Evolutionary conservation across 2,888 invertebrate genomes (phyloP).

Genomic region (Maniola hyperantus): DNA sequence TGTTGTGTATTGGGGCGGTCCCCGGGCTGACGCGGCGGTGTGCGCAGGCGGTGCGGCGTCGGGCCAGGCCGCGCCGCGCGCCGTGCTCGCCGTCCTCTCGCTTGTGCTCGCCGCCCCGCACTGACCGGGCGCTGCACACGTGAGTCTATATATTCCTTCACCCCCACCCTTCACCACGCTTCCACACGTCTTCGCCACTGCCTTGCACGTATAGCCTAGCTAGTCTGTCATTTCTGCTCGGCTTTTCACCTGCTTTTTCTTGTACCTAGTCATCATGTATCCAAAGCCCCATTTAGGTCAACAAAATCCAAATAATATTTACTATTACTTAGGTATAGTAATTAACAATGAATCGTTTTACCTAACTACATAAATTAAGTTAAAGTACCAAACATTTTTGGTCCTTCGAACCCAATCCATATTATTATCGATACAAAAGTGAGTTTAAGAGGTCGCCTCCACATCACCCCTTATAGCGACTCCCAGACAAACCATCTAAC

Average conservation of each 20-base stretch:
- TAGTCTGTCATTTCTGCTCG: slow-evolving; percentile 20
- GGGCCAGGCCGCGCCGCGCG: slow-evolving; percentile 64
- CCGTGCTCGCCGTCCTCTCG: slow-evolving; percentile 67
- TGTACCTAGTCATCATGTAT: slow-evolving; percentile 9
- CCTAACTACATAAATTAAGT: too few relatives aligned
- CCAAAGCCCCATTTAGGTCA: background rate
- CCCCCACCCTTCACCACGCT: slow-evolving; percentile 41
- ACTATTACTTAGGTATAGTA: too few relatives aligned
- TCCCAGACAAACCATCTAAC: too few relatives aligned
- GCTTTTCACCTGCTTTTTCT: slow-evolving; percentile 29
- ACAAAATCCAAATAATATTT: background rate
- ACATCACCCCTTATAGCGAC: too few relatives aligned
- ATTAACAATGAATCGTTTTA: too few relatives aligned
- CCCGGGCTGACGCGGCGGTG: slow-evolving; percentile 57
- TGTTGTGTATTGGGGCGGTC: slow-evolving; percentile 37
- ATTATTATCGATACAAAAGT: too few relatives aligned
- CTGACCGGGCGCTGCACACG: slow-evolving; percentile 77
- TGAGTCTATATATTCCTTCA: slow-evolving; percentile 59
- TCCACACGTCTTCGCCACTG: slow-evolving; percentile 41
- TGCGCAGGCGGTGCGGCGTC: slow-evolving; percentile 76
- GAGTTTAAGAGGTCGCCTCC: too few relatives aligned
- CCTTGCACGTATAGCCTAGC: slow-evolving; percentile 33
- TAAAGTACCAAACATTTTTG: too few relatives aligned
- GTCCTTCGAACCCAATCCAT: too few relatives aligned
- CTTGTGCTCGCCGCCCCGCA: slow-evolving; percentile 74